Evolutionary conservation across 1,140 invertebrate genomes (phyloP).

Genomic region (Solen grandis): DNA sequence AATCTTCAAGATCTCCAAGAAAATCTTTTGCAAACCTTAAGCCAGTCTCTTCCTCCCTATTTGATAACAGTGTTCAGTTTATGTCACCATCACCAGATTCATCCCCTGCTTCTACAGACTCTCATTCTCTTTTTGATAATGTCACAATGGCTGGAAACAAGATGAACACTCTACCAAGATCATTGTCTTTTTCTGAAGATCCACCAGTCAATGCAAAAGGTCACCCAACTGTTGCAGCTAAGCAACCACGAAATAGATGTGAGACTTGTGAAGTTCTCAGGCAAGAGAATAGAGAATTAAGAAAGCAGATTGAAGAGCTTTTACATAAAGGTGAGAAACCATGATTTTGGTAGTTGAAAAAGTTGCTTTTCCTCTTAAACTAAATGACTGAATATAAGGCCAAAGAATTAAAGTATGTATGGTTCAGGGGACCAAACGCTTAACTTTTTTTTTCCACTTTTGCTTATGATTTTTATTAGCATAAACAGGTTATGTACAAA

Average conservation of each 20-base stretch:
- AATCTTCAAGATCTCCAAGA: constrained; percentile 4
- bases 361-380: no score
- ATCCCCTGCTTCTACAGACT: constrained; percentile 25
- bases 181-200: constrained; percentile 23
- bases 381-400: no score
- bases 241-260: constrained; percentile 16
- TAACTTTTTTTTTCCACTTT: no score
- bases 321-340: constrained; percentile 2
- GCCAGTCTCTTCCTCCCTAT: constrained; percentile 26
- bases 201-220: constrained; percentile 25
- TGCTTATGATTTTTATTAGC: no score
- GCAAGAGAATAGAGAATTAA: constrained; percentile 6
- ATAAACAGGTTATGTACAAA: no score
- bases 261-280: not conserved
- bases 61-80: constrained; percentile 22
- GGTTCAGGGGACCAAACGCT: no score
- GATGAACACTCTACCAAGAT: constrained; percentile 13
- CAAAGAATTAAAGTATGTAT: no score
- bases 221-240: constrained; percentile 27
- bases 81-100: constrained; percentile 24
- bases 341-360: constrained; percentile 10
- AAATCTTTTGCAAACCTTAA: not conserved
- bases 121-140: constrained; percentile 27
- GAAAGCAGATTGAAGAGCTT: constrained; percentile 5
- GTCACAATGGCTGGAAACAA: constrained; percentile 11